phyloP scores from a whole-genome alignment of 2,113 vertebrate genomes.

The Verasper variegatus region DNA sequence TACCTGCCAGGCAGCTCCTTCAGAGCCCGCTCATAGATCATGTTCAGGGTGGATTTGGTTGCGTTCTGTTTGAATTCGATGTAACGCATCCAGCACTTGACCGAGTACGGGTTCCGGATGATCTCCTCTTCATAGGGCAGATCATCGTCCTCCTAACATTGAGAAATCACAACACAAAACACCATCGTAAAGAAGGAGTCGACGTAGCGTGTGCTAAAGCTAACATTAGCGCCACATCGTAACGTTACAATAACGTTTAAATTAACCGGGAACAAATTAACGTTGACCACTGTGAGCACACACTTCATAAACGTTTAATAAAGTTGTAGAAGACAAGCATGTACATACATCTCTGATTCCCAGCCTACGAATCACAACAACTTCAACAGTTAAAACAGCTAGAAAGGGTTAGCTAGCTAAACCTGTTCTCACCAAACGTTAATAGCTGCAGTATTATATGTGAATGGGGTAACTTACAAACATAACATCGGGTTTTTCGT shows the following conservation, averaged over 20 bases:
- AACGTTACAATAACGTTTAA: neutral
- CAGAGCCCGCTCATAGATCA: conserved; percentile 91
- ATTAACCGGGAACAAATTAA: neutral
- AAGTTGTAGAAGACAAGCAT: neutral
- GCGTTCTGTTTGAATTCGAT: conserved; percentile 90
- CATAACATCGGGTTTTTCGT: conserved; percentile 75
- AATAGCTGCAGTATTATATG: neutral
- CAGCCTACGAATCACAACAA: neutral
- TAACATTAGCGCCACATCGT: neutral
- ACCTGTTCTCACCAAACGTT: neutral
- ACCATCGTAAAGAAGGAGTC: neutral
- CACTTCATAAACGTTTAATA: neutral
- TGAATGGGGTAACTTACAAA: conserved; percentile 75
- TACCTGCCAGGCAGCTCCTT: conserved; percentile 93
- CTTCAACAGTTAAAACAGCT: neutral
- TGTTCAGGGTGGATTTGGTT: conserved; percentile 84
- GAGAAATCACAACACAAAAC: conserved; percentile 1
- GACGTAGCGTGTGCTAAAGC: neutral
- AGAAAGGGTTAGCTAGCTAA: conserved; percentile 10
- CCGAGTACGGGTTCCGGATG: conserved; percentile 92
- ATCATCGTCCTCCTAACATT: conserved; percentile 89
- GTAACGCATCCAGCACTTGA: conserved; percentile 95
- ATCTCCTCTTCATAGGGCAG: conserved; percentile 95
- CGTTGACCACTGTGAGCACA: too few species aligned
- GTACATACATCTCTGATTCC: neutral